Conservation (phyloP, 2,797 vertebrate genomes). For the Otus scops region DNA sequence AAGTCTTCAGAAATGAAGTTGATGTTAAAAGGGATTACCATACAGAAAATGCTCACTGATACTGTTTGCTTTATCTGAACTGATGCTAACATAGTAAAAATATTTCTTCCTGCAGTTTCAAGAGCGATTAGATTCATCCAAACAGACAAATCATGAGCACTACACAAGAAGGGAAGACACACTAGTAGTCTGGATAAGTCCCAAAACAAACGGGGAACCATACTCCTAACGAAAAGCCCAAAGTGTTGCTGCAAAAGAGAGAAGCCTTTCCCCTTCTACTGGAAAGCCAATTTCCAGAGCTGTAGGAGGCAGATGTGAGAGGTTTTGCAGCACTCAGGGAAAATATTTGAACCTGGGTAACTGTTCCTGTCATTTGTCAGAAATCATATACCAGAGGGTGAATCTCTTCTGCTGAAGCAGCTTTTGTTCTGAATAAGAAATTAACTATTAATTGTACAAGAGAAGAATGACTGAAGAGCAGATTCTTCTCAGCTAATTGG, state of each 20-base stretch:
- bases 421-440: not conserved
- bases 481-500: not conserved
- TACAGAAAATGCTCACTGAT: not conserved
- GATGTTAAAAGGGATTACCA: not conserved
- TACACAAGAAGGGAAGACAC: not conserved
- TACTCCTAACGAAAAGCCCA: not conserved
- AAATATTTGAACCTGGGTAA: not conserved
- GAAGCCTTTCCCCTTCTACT: not conserved
- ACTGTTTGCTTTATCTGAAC: not conserved
- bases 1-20: not conserved
- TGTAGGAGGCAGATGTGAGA: not conserved
- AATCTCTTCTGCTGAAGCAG: not conserved
- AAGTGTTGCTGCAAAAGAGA: not conserved
- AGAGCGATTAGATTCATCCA: not conserved
- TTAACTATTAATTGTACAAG: not conserved
- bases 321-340: not conserved
- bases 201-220: not conserved
- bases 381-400: not conserved
- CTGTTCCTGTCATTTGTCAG: not conserved
- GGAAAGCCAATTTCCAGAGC: no score
- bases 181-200: not conserved
- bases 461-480: not conserved
- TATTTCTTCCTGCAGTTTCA: not conserved
- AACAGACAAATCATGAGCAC: not conserved
- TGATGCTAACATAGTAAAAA: not conserved